Evolutionary conservation across 2,888 invertebrate genomes (phyloP).

Genomic region (Trichopoda pennipes): DNA sequence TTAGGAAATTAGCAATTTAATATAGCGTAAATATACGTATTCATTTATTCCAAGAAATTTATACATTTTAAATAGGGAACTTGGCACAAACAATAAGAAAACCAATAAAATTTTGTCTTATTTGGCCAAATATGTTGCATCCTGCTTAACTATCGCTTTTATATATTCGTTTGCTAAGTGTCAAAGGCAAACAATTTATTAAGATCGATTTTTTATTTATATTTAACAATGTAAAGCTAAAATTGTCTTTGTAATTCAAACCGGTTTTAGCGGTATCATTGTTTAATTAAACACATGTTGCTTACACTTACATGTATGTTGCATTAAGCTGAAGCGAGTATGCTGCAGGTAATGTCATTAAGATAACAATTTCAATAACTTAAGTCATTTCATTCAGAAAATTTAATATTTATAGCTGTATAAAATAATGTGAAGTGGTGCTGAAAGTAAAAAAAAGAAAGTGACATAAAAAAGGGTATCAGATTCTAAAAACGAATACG

Average conservation of each 20-base stretch:
- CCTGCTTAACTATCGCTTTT: neutral
- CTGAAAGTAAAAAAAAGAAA: no score
- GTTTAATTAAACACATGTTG: slow-evolving; percentile 19
- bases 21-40: neutral
- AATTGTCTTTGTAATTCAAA: neutral
- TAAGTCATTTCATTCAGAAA: neutral
- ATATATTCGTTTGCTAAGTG: neutral
- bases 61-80: neutral
- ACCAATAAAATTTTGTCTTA: neutral
- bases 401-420: neutral
- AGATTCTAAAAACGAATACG: no score
- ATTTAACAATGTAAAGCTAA: neutral
- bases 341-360: neutral
- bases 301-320: neutral
- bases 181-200: neutral
- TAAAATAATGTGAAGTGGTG: no score
- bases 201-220: neutral
- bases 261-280: neutral
- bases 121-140: slow-evolving; percentile 33
- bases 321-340: neutral
- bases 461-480: no score
- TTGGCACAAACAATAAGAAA: neutral
- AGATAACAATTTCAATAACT: neutral
- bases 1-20: slow-evolving; percentile 6
- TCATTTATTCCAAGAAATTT: slow-evolving; percentile 6